Conservation (phyloP, 2,797 vertebrate species). For the Ctenopoma multispine region DNA sequence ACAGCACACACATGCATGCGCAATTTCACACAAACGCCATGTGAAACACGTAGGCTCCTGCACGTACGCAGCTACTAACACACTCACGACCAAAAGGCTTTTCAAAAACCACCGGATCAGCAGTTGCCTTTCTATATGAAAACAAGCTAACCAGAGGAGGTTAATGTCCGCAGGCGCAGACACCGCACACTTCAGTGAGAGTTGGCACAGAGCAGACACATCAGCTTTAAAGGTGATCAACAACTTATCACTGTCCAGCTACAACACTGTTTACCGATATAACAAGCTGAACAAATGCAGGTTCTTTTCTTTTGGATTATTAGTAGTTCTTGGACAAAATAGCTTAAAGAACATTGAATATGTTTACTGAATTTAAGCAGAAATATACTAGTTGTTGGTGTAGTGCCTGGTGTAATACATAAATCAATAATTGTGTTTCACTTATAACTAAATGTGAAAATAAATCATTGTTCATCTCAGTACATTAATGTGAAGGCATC, state of each 20-base stretch:
- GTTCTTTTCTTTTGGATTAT: too few relatives aligned
- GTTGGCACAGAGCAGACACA: background rate
- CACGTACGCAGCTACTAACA: slow-evolving; percentile 31
- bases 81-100: slow-evolving; percentile 59
- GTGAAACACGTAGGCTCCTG: slow-evolving; percentile 45
- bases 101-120: slow-evolving; percentile 79
- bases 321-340: too few relatives aligned
- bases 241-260: background rate
- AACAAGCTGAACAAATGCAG: background rate
- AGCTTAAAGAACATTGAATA: too few relatives aligned
- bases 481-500: slow-evolving; percentile 1
- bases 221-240: slow-evolving; percentile 17
- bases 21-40: slow-evolving; percentile 54
- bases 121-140: slow-evolving; percentile 76
- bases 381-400: too few relatives aligned
- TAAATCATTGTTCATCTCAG: too few relatives aligned
- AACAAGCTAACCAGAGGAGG: slow-evolving; percentile 73
- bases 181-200: slow-evolving; percentile 42
- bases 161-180: slow-evolving; percentile 54
- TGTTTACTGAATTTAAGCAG: too few relatives aligned
- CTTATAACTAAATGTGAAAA: too few relatives aligned
- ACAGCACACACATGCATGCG: slow-evolving; percentile 56
- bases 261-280: background rate
- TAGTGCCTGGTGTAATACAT: too few relatives aligned
- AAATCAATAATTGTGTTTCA: too few relatives aligned